These are phyloP conservation scores for Toxotes lorentzi DNA, from an alignment of 2,797 vertebrate genomes.

Conservation along the genomic window DNA sequence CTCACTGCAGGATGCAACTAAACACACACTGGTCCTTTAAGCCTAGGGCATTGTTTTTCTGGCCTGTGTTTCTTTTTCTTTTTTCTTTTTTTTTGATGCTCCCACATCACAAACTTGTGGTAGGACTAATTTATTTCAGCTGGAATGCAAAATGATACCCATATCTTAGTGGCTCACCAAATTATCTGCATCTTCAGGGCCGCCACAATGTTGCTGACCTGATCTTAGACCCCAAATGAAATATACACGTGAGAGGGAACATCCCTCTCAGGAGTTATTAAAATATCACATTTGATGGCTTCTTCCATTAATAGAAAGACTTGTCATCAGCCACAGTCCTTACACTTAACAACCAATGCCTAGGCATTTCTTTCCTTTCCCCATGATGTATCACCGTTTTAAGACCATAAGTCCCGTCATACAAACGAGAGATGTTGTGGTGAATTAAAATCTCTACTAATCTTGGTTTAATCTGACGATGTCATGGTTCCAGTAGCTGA, in stretches of 20 bases:
- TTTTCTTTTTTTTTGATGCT: constrained; percentile 2
- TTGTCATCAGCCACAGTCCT: background rate
- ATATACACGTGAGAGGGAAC: constrained; percentile 6
- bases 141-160: background rate
- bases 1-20: no score
- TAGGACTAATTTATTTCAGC: background rate
- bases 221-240: background rate
- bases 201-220: background rate
- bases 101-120: background rate
- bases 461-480: constrained; percentile 3
- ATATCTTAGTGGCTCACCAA: background rate
- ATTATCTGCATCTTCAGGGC: background rate
- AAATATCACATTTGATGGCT: background rate
- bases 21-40: background rate
- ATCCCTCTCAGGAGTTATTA: background rate
- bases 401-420: constrained; percentile 4
- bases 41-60: background rate
- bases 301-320: constrained; percentile 17
- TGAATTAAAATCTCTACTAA: background rate
- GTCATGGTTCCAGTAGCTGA: background rate
- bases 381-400: background rate
- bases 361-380: constrained; percentile 3
- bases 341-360: constrained; percentile 11
- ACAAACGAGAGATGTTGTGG: constrained; percentile 12
- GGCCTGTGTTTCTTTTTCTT: background rate